Base-by-base conservation (phyloP, 1,140 invertebrate genomes). In the Grapholita molesta region DNA sequence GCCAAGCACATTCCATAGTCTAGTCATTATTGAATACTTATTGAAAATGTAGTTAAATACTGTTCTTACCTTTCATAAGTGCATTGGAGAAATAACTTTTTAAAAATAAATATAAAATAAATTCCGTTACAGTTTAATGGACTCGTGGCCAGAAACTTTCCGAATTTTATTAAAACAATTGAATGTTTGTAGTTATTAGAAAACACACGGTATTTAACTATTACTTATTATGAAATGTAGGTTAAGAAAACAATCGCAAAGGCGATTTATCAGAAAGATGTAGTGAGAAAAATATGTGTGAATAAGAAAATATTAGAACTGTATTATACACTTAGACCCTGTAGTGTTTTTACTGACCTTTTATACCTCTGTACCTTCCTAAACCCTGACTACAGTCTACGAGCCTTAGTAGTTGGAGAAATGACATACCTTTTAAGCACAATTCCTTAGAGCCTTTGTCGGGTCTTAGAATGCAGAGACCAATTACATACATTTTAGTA, bases 321-420 rank as follows among this genome's bases (percentile, higher is more conserved):
- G 78, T 85, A 85, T 82, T 83, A 77, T 83, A 82, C 70, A 82
- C 69, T 76, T 88, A 84, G 80, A 73, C 73, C 82, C 83, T 74
- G 79, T 90, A 89, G 86, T 84, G 74, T 90, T 90, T 90, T 85
- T 89, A 88, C 84, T 77, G 76, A 85, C 82, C 83, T 89, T 90
- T 90, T 89, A 85, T 90, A 90, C 85, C 86, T 87, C 81, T 73
- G 72, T 84, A 85, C 77, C 78, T 88, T 84, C 83, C 78, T 83
- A 74, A 78, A n/a, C 12, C 25, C 68, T 6, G 30, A 64, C 12
- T 35, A 64, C 33, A 30, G 25, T 61, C 55, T 15, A 15, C 11
- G 25, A 15, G 23, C 0, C 24, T n/a, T 57, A 28, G 24, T 28
- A 25, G 55, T 61, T 28, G 55, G 55, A 61, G 55, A 48, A 48